phyloP scores from a whole-genome alignment of 2,888 invertebrate genomes.

The Pterobdella sp. region DNA sequence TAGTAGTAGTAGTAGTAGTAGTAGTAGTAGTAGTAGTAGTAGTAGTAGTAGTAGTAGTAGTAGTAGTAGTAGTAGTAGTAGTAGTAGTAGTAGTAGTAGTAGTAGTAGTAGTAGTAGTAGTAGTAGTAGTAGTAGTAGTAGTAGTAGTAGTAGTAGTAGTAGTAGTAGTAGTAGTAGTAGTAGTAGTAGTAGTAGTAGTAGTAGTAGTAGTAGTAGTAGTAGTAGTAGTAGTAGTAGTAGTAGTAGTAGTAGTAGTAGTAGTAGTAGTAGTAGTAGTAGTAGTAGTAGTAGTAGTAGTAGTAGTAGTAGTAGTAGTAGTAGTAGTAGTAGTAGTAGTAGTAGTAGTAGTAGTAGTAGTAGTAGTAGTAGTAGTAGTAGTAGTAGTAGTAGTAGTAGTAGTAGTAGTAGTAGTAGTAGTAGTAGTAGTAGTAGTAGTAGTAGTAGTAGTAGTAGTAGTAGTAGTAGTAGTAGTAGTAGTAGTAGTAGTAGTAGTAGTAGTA shows the following conservation, averaged over 20 bases:
- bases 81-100: constrained; percentile 32
- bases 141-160: constrained; percentile 32
- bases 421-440: constrained; percentile 30
- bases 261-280: constrained; percentile 32
- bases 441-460: constrained; percentile 32
- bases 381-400: constrained; percentile 32
- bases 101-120: constrained; percentile 27
- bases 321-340: constrained; percentile 32
- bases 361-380: constrained; percentile 30
- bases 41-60: constrained; percentile 27
- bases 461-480: constrained; percentile 27
- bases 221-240: constrained; percentile 27
- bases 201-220: constrained; percentile 32
- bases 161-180: constrained; percentile 27
- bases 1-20: constrained; percentile 32
- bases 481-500: constrained; percentile 30
- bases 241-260: constrained; percentile 30
- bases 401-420: constrained; percentile 27
- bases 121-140: constrained; percentile 30
- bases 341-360: constrained; percentile 27
- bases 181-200: constrained; percentile 30
- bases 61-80: constrained; percentile 30
- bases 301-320: constrained; percentile 30
- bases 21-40: constrained; percentile 32
- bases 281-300: constrained; percentile 27